Percentiles rank a stretch among this genome's conserved stretches.
These are phyloP conservation scores for Lepidonotus clava DNA, from an alignment of 2,888 invertebrate genomes.

Conservation along the genomic window DNA sequence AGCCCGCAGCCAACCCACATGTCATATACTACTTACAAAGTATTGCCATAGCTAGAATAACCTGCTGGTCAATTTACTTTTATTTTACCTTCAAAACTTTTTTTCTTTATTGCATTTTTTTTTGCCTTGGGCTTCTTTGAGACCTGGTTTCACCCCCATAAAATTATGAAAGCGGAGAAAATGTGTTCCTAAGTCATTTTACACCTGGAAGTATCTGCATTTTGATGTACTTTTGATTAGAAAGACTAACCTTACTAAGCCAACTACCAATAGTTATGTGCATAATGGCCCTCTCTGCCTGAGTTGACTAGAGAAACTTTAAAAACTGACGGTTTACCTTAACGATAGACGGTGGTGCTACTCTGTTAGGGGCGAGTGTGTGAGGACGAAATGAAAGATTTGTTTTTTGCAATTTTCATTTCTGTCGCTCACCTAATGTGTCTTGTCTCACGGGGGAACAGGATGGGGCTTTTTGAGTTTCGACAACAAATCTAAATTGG, in stretches of 20 bases:
- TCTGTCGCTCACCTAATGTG: conserved; percentile 36
- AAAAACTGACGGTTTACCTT: neutral
- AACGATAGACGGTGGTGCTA: neutral
- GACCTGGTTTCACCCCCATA: conserved; percentile 42
- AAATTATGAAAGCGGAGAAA: conserved; percentile 9
- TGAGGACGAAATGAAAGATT: conserved; percentile 48
- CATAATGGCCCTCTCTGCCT: neutral
- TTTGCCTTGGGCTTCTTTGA: neutral
- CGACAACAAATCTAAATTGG: too few relatives aligned
- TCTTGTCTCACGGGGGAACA: conserved; percentile 18
- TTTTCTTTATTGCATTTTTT: neutral
- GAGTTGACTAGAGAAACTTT: neutral
- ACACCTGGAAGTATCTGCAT: neutral
- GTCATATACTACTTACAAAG: conserved; percentile 28
- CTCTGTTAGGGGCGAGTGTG: conserved; percentile 1
- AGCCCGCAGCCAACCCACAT: neutral
- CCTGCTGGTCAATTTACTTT: too few relatives aligned
- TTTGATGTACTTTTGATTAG: conserved; percentile 31
- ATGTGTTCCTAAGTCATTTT: neutral
- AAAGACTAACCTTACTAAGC: neutral
- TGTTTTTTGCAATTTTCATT: conserved; percentile 37
- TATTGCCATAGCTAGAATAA: too few relatives aligned
- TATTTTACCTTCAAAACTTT: neutral
- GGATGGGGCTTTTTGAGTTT: too few relatives aligned
- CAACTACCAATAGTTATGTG: neutral